These are phyloP conservation scores for Galerucella calmariensis DNA, from an alignment of 2,888 invertebrate genomes.

Conservation along the genomic window DNA sequence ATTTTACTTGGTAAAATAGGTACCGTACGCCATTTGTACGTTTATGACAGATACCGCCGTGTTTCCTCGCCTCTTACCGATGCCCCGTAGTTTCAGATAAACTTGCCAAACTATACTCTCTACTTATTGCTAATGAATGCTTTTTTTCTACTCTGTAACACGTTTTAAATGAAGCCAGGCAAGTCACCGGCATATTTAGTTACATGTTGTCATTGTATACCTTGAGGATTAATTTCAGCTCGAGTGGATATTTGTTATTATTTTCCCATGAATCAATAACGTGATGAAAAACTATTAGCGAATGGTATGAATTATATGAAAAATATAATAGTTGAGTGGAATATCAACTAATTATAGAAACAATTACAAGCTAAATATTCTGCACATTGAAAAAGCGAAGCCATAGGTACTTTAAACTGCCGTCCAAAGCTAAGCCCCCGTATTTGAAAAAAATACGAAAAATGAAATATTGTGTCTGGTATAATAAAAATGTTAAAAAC, in stretches of 20 bases:
- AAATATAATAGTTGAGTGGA: not conserved
- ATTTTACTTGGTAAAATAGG: no score
- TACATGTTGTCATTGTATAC: slow-evolving; percentile 26
- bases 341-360: not conserved
- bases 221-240: slow-evolving; percentile 17
- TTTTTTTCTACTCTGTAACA: slow-evolving; percentile 12
- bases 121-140: not conserved
- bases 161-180: slow-evolving; percentile 22
- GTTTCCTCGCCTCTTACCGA: no score
- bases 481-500: no score
- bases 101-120: not conserved
- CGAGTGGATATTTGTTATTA: not conserved
- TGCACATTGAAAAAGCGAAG: no score
- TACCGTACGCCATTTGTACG: no score
- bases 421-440: no score
- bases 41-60: no score
- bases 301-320: not conserved
- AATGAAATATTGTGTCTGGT: no score
- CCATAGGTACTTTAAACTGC: no score
- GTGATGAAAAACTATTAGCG: not conserved
- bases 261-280: slow-evolving; percentile 5
- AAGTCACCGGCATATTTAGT: slow-evolving; percentile 21
- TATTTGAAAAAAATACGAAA: no score
- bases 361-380: no score
- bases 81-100: no score